Conservation (phyloP, 2,113 vertebrate genomes). For the Atrichornis clamosus region DNA sequence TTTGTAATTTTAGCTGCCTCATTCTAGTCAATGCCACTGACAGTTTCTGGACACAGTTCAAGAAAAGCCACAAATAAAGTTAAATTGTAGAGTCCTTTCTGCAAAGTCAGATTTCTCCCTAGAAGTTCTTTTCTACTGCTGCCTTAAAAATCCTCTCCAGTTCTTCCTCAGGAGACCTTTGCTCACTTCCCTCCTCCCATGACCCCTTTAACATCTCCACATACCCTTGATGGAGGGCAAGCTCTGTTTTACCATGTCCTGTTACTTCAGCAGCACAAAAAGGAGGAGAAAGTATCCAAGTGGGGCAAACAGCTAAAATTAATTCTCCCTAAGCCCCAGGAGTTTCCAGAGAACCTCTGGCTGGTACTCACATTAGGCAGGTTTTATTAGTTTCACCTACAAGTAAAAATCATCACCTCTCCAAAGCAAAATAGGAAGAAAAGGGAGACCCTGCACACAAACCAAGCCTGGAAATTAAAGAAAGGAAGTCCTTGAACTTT, state of each 20-base stretch:
- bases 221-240: not conserved
- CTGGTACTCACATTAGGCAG: not conserved
- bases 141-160: not conserved
- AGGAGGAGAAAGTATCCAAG: not conserved
- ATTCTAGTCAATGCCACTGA: not conserved
- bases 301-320: not conserved
- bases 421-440: not conserved
- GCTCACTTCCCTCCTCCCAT: not conserved
- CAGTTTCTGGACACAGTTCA: not conserved
- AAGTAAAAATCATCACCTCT: not conserved
- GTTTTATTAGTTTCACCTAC: not conserved
- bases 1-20: constrained; percentile 16
- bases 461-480: not conserved
- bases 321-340: not conserved
- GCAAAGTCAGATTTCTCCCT: not conserved
- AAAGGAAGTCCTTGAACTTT: not conserved
- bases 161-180: not conserved
- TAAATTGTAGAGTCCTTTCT: not conserved
- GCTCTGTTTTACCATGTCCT: not conserved
- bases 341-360: not conserved
- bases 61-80: constrained; percentile 25
- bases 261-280: not conserved
- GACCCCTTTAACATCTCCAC: not conserved
- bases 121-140: not conserved
- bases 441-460: not conserved